phyloP scores from a whole-genome alignment of 2,113 vertebrate genomes.

The Grammatotria lemairii region DNA sequence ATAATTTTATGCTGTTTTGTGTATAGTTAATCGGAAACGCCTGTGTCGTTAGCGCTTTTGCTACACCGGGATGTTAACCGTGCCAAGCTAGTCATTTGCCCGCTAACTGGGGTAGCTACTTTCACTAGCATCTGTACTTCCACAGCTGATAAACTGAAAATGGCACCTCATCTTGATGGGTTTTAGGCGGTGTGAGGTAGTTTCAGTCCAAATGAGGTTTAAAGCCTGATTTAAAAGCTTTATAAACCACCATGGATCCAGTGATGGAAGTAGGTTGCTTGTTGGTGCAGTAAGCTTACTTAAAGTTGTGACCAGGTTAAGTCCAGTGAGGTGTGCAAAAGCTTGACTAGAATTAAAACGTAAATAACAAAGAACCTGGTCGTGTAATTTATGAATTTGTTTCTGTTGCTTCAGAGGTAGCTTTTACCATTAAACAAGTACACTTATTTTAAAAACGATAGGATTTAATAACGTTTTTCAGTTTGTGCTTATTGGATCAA shows the following conservation, averaged over 20 bases:
- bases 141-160: slow-evolving; percentile 22
- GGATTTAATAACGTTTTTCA: not conserved
- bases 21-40: not conserved
- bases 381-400: not conserved
- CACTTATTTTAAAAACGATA: not conserved
- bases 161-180: slow-evolving; percentile 18
- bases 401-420: not conserved
- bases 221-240: not conserved
- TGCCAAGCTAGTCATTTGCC: slow-evolving; percentile 14
- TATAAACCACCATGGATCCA: not conserved
- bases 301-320: not conserved
- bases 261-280: not conserved
- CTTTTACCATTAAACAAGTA: not conserved
- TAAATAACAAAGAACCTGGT: not conserved
- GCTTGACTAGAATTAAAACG: not conserved
- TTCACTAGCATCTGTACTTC: not conserved
- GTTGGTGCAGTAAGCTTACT: not conserved
- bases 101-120: slow-evolving; percentile 29
- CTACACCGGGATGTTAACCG: not conserved
- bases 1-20: not conserved
- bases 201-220: not conserved
- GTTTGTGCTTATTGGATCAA: not conserved
- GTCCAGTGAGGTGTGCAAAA: not conserved
- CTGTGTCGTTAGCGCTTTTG: not conserved
- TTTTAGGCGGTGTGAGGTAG: not conserved